Percentiles rank a stretch among this genome's conserved stretches.
phyloP scores from a whole-genome alignment of 2,113 vertebrate genomes.

The Mugil cephalus region DNA sequence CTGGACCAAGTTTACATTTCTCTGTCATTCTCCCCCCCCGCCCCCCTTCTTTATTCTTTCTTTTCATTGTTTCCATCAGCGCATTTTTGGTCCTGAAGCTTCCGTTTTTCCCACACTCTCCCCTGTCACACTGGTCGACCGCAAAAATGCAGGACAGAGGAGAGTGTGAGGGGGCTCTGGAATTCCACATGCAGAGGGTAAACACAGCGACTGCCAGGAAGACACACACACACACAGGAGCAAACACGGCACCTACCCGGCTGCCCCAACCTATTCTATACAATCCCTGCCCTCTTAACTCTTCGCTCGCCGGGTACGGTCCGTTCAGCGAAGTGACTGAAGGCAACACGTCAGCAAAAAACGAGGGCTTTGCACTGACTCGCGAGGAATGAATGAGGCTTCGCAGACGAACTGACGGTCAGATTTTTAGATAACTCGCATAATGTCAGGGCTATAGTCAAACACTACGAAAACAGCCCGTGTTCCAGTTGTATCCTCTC shows the following conservation, averaged over 20 bases:
- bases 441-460: slow-evolving; percentile 7
- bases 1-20: slow-evolving; percentile 61
- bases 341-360: slow-evolving; percentile 52
- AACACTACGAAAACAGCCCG: slow-evolving; percentile 7
- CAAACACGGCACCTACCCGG: slow-evolving; percentile 82
- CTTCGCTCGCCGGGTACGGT: slow-evolving; percentile 26
- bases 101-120: slow-evolving; percentile 99
- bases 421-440: slow-evolving; percentile 16
- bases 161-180: slow-evolving; percentile 90
- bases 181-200: slow-evolving; percentile 91
- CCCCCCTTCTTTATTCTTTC: slow-evolving; percentile 82
- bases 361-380: not conserved
- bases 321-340: slow-evolving; percentile 28
- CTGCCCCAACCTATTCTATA: slow-evolving; percentile 66
- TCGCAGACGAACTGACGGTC: slow-evolving; percentile 16
- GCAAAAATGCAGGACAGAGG: slow-evolving; percentile 93
- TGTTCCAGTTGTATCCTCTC: slow-evolving; percentile 8
- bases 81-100: slow-evolving; percentile 92
- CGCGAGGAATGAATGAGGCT: slow-evolving; percentile 27
- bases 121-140: slow-evolving; percentile 94
- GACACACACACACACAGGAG: slow-evolving; percentile 73
- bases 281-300: slow-evolving; percentile 63
- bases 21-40: slow-evolving; percentile 63
- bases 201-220: slow-evolving; percentile 88
- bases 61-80: slow-evolving; percentile 86